Conservation (phyloP, 1,140 invertebrate genomes). For the Trichonephila inaurata region DNA sequence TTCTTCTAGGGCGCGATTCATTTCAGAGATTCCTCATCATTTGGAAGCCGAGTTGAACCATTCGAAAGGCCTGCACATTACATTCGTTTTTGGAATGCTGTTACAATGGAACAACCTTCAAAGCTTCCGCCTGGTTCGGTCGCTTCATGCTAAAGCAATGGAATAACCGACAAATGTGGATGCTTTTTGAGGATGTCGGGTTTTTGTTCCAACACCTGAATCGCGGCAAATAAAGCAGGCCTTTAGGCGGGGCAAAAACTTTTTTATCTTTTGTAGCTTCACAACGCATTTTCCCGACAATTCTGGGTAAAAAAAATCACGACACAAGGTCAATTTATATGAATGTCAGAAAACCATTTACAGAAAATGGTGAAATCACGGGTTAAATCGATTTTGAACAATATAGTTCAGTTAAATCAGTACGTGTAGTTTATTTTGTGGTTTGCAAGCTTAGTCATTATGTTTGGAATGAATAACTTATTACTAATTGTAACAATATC, state of each 20-base stretch:
- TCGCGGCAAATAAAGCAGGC: neutral
- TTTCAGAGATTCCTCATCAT: neutral
- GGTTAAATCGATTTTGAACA: too few species aligned
- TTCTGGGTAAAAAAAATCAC: neutral
- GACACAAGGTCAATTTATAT: neutral
- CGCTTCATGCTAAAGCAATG: neutral
- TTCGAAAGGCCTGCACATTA: neutral
- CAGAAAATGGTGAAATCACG: too few species aligned
- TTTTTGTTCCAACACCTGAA: neutral
- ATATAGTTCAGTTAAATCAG: too few species aligned
- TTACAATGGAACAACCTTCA: slow-evolving; percentile 22
- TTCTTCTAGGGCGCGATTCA: neutral
- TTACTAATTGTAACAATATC: too few species aligned
- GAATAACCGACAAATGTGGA: neutral
- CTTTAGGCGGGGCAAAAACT: neutral
- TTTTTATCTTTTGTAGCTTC: neutral
- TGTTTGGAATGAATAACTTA: too few species aligned
- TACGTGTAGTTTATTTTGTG: too few species aligned
- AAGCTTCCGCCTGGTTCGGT: neutral
- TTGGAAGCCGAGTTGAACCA: neutral
- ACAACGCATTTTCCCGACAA: neutral
- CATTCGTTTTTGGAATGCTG: neutral
- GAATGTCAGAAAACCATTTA: neutral
- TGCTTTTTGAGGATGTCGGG: neutral
- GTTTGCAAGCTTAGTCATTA: too few species aligned